Evolutionary conservation across 2,888 invertebrate genomes (phyloP).

Genomic region (Diadegma fenestrale): DNA sequence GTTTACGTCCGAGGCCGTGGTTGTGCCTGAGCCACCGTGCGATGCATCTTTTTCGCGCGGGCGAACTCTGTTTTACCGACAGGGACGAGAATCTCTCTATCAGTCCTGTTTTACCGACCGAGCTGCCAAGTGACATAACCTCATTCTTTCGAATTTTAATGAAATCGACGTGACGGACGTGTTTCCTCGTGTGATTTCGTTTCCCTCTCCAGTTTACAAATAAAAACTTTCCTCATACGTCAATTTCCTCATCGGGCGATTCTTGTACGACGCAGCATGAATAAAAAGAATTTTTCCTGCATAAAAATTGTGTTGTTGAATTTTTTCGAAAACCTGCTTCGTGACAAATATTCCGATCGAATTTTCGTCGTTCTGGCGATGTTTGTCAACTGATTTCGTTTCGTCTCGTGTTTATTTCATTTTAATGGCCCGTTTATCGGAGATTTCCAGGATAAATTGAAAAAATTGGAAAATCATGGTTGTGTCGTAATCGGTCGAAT

Average conservation of each 20-base stretch:
- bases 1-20: not conserved
- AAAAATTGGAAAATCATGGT: too few relatives aligned
- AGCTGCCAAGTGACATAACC: not conserved
- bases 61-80: too few relatives aligned
- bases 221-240: not conserved
- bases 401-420: not conserved
- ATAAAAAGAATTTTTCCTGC: conserved; percentile 14
- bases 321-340: conserved; percentile 1
- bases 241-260: not conserved
- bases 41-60: not conserved
- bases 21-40: too few relatives aligned
- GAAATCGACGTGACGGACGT: not conserved
- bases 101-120: not conserved
- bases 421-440: not conserved
- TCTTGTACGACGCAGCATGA: not conserved
- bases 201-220: not conserved
- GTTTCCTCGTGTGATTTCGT: not conserved
- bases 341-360: not conserved
- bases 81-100: too few relatives aligned
- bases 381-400: not conserved
- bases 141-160: not conserved
- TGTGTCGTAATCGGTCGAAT: not conserved
- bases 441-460: not conserved
- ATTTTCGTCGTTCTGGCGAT: not conserved
- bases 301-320: not conserved